Base-by-base conservation (phyloP, 2,797 vertebrate species). In the Poecilia velifera region DNA sequence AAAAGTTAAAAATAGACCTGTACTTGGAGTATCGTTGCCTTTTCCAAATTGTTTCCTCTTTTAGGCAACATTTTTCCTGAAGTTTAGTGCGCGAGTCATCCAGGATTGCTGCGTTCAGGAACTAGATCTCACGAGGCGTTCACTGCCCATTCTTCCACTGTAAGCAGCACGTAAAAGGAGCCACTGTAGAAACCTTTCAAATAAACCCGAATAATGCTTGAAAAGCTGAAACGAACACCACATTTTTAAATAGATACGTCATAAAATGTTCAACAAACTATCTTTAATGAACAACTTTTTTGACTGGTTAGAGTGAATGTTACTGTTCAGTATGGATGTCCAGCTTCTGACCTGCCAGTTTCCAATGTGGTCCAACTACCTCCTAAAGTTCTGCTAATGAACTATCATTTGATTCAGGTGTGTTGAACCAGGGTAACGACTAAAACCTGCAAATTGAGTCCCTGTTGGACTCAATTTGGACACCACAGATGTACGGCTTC, bases 101-200 rank as follows among this genome's bases (percentile, higher is more conserved):
- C 41, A 49, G 47, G n/a, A 55, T 45, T 68, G 74, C 4, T 82
- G 82, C n/a, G 80, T 89, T 89, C 85, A 87, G 66, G 80, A 77
- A 82, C 80, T 57, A 18, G 8, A 79, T 25, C 74, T 57, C 0
- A 1, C 80, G 89, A 1, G 85, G 88, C 90, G 8, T 93, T 91
- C 81, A 84, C 1, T 16, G 79, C 9, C 77, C 81, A 8, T 66
- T 4, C 36, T 18, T 2, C 34, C 57, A 22, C 22, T 76, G 64
- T 39, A 80, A 53, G 84, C n/a, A 10, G n/a, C 14, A 20, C 1
- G 18, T 39, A 49, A 2, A 36, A 36, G 34, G 62, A 25, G 36
- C 20, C 64, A 10, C 34, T 22, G 1, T 6, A 34, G 6, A 39
- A 66, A 39, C 3, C 3, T 71, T 41, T 70, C 20, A 43, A n/a